Evolutionary conservation across 2,888 invertebrate species (phyloP).

Genomic region (Phalera bucephala): DNA sequence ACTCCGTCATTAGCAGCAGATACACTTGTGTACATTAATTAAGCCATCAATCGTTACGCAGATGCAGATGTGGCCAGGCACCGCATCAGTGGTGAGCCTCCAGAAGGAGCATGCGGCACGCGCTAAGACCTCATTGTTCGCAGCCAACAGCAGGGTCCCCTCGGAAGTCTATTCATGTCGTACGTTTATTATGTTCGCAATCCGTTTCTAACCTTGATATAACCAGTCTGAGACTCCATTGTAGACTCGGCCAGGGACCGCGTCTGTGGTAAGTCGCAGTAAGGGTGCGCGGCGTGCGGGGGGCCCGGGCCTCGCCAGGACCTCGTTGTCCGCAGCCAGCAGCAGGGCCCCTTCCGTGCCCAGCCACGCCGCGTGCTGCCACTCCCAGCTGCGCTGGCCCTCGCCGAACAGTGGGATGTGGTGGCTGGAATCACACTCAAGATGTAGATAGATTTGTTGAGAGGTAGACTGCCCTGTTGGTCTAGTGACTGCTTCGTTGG

Average conservation of each 20-base stretch:
- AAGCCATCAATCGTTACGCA: too few species aligned
- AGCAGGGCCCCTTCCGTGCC: constrained; percentile 90
- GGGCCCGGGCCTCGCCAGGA: constrained; percentile 90
- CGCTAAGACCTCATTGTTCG: too few species aligned
- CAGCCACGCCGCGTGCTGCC: constrained; percentile 93
- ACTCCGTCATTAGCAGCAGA: too few species aligned
- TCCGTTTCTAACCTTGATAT: constrained; percentile 91
- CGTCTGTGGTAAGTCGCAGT: constrained; percentile 88
- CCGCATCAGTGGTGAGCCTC: too few species aligned
- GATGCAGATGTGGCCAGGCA: too few species aligned
- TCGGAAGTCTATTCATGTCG: too few species aligned
- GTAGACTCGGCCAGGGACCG: constrained; percentile 90
- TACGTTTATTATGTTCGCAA: too few species aligned
- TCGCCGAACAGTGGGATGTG: constrained; percentile 93
- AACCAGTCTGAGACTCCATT: constrained; percentile 98
- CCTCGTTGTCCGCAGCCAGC: constrained; percentile 94
- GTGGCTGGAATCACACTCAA: constrained; percentile 81
- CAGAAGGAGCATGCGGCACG: too few species aligned
- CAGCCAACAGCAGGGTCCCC: too few species aligned
- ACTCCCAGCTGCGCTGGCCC: constrained; percentile 85
- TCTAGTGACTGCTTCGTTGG: too few species aligned
- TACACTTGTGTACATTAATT: too few species aligned
- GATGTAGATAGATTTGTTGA: background rate
- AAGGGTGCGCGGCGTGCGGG: constrained; percentile 85
- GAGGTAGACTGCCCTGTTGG: background rate